phyloP scores from a whole-genome alignment of 2,797 vertebrate genomes.

The Mus minutoides region DNA sequence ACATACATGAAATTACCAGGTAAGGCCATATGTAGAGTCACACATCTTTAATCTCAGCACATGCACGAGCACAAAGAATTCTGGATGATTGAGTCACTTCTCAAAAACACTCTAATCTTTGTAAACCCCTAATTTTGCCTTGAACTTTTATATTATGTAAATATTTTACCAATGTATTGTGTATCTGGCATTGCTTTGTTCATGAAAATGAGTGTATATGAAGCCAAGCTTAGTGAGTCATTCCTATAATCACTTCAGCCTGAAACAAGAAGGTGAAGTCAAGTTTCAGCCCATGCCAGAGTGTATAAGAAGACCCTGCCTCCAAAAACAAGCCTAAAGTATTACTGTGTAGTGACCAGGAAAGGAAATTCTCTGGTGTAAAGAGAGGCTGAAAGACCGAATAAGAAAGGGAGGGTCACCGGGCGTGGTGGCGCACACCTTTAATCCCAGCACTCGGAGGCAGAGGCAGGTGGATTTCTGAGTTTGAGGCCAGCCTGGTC shows the following conservation, averaged over 20 bases:
- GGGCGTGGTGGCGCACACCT: no score
- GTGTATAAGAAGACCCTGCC: neutral
- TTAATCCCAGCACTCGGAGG: no score
- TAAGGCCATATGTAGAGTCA: neutral
- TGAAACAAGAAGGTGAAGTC: neutral
- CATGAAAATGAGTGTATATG: slow-evolving; percentile 16
- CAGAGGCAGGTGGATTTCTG: no score
- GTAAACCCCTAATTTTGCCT: slow-evolving; percentile 15
- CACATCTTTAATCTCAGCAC: neutral
- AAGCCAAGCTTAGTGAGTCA: neutral
- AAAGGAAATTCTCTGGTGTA: neutral
- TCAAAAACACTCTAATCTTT: slow-evolving; percentile 12
- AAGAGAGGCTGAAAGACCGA: neutral
- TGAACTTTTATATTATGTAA: neutral
- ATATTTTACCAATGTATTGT: neutral
- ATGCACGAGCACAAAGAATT: neutral
- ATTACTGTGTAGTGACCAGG: neutral
- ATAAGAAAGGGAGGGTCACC: no score
- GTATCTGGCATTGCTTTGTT: neutral
- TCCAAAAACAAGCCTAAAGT: neutral
- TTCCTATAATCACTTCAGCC: neutral
- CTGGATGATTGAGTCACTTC: neutral
- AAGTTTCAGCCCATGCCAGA: neutral
- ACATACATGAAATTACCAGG: neutral
- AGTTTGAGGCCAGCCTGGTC: no score